These are phyloP conservation scores for Dolichotis patagonum DNA, from an alignment of 2,113 vertebrate genomes.

Conservation along the genomic window DNA sequence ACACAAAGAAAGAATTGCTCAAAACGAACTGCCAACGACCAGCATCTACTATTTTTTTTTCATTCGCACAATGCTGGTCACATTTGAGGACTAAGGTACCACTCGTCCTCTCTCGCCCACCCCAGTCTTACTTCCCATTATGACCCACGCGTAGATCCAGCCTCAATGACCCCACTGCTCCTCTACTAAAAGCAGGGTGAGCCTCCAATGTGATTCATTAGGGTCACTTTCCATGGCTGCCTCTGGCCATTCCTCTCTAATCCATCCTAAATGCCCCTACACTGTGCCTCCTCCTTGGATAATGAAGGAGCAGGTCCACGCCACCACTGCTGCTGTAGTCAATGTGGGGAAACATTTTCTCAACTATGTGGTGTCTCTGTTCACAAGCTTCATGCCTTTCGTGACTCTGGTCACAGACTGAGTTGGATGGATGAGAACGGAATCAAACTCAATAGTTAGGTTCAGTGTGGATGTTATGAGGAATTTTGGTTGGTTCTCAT, in stretches of 20 bases:
- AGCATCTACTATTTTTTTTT: background rate
- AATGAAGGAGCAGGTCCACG: background rate
- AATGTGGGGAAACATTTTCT: background rate
- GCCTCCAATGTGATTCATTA: background rate
- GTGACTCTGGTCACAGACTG: background rate
- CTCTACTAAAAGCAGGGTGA: background rate
- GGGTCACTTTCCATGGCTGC: background rate
- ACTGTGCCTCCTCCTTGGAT: background rate
- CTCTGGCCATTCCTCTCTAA: background rate
- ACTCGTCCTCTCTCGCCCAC: accelerated
- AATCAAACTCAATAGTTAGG: background rate
- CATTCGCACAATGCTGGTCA: no score
- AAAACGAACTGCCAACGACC: background rate
- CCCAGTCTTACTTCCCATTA: no score
- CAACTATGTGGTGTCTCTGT: background rate
- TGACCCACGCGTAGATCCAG: accelerated
- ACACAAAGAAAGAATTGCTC: background rate
- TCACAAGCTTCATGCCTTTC: background rate
- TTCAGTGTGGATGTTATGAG: background rate
- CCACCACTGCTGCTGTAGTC: background rate
- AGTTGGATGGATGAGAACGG: background rate
- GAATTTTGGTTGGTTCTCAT: background rate
- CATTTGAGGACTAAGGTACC: background rate
- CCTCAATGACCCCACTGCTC: background rate
- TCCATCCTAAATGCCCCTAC: background rate